Conservation (phyloP, 1,140 invertebrate genomes). For the Linepithema humile region DNA sequence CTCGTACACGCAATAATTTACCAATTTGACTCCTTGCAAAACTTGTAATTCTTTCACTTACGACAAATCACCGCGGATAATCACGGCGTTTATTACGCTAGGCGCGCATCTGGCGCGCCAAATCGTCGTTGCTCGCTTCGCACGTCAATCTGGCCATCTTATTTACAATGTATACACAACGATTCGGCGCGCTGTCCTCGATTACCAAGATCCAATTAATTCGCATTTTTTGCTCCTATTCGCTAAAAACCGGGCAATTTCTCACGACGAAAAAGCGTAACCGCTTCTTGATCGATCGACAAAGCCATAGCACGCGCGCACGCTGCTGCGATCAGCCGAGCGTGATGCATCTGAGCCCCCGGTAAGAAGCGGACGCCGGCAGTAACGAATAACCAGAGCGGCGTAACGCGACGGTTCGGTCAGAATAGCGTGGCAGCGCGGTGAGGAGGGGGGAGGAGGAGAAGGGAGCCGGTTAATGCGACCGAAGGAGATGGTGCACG, state of each 20-base stretch:
- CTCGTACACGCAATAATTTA: conserved; percentile 27
- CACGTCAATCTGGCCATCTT: not conserved
- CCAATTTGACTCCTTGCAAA: conserved; percentile 26
- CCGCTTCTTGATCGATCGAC: conserved; percentile 18
- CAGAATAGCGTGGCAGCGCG: conserved; percentile 12
- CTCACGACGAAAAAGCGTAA: conserved; percentile 12
- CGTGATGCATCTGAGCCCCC: not conserved
- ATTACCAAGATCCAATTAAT: conserved; percentile 39
- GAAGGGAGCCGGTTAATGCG: conserved; percentile 31
- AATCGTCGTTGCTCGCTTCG: not conserved
- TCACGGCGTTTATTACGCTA: not conserved
- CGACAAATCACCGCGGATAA: not conserved
- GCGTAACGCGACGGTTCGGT: conserved; percentile 42
- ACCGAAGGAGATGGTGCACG: conserved; percentile 41
- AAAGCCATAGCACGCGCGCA: conserved; percentile 18
- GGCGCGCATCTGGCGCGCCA: not conserved
- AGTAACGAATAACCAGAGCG: conserved; percentile 45
- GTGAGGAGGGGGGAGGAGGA: not conserved
- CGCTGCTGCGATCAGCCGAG: conserved; percentile 18
- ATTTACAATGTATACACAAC: not conserved
- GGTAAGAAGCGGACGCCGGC: not conserved
- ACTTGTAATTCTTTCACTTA: conserved; percentile 43
- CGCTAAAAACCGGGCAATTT: not conserved
- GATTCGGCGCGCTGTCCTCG: not conserved
- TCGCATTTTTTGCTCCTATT: not conserved